Base-by-base conservation (phyloP, 1,140 invertebrate genomes). In the Leptoteleia sp. region DNA sequence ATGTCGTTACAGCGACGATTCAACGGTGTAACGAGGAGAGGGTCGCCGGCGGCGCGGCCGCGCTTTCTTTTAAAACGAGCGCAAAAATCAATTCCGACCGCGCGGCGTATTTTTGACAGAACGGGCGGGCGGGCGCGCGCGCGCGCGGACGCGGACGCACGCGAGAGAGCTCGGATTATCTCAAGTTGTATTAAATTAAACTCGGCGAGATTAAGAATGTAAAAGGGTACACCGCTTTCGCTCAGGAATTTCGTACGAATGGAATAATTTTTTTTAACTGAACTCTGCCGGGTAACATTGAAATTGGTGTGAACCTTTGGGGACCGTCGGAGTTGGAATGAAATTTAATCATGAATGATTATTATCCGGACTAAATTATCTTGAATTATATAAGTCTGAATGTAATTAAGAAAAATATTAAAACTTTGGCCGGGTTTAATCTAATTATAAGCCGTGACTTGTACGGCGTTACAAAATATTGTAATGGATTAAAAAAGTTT, bases 391-490 rank as follows among this genome's bases (percentile, higher is more conserved):
- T 59, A 75, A 75, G 61, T 75, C 71, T 59, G 52, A 75, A 75
- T 75, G 71, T 75, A 75, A 75, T 75, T 65, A 75, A 75, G 71
- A 75, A 75, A 75, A 75, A 75, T 75, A 75, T 75, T 75, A 65
- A 65, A 75, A 75, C 61, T 75, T 75, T 54, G 52, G n/a, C 22
- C 2, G 54, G 61, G 43, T 59, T 75, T 76, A 76, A 76, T 76
- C 62, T 61, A 76, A 76, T 76, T 76, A 67, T 67, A 33, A 42
- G 29, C 38, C 55, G 17, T 67, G 71, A 52, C 52, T 67, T 54
- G 54, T 76, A 61, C 62, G 5, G 45, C 62, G 62, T 61, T 37
- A 67, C 71, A 76, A 67, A 76, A 76, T 76, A 67, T 76, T 67
- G 54, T 76, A 76, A 76, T 76, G 62, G 62, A 76, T 76, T 76